phyloP scores from a whole-genome alignment of 2,888 invertebrate species.

The Athetis lepigone region DNA sequence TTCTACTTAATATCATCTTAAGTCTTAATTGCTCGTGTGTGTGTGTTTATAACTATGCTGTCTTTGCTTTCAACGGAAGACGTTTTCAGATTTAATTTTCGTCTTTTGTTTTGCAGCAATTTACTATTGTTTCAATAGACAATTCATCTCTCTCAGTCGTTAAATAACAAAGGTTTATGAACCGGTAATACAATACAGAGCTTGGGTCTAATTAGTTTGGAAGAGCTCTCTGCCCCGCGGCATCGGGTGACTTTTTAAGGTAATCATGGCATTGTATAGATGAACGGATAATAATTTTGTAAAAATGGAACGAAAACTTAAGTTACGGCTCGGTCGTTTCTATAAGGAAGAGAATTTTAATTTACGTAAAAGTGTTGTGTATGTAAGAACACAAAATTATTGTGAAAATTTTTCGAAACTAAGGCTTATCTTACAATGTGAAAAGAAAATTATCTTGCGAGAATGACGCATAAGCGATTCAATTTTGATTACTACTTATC shows the following conservation, averaged over 20 bases:
- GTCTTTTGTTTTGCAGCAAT: constrained; percentile 63
- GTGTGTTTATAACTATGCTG: constrained; percentile 63
- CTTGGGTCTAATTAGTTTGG: constrained; percentile 55
- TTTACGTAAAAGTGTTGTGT: no score
- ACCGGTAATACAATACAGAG: constrained; percentile 62
- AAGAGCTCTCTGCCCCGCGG: constrained; percentile 40
- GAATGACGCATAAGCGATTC: no score
- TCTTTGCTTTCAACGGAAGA: constrained; percentile 56
- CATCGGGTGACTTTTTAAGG: constrained; percentile 34
- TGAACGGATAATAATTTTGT: background rate
- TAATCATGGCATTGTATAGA: constrained; percentile 10
- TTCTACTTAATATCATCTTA: constrained; percentile 59
- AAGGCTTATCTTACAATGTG: no score
- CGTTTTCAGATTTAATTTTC: constrained; percentile 61
- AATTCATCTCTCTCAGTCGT: constrained; percentile 43
- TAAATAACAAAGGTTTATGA: constrained; percentile 60
- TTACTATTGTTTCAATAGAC: constrained; percentile 63
- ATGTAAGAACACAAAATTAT: no score
- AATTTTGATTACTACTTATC: no score
- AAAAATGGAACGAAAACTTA: no score
- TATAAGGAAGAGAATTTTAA: no score
- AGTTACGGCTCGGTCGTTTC: no score
- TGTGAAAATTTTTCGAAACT: no score
- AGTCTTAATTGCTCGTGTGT: constrained; percentile 56
- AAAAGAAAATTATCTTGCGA: no score